Conservation (phyloP, 2,797 vertebrate genomes). For the Cossypha niveicapilla region DNA sequence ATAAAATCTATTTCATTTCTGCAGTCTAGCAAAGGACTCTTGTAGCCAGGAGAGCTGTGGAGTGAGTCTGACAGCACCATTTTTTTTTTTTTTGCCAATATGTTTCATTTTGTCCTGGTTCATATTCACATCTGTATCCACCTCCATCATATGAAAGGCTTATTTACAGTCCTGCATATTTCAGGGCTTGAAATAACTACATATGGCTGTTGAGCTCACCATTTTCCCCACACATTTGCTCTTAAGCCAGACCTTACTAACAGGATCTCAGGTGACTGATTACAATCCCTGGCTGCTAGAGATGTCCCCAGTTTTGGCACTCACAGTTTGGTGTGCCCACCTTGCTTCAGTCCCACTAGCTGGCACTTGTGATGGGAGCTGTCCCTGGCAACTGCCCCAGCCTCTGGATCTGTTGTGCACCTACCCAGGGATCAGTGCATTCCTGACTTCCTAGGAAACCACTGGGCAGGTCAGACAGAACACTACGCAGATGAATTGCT, state of each 20-base stretch:
- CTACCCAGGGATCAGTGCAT: not conserved
- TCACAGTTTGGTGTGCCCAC: rapidly evolving
- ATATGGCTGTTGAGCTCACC: not conserved
- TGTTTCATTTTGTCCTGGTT: not conserved
- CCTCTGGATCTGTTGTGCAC: rapidly evolving
- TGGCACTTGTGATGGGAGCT: not conserved
- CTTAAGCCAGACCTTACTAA: not conserved
- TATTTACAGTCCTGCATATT: not conserved
- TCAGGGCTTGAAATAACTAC: not conserved
- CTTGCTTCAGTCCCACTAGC: not conserved
- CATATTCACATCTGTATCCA: not conserved
- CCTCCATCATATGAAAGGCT: not conserved
- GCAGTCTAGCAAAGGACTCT: not conserved
- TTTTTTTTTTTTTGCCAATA: not conserved
- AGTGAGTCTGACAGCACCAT: not conserved
- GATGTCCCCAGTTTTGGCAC: not conserved
- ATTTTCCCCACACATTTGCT: rapidly evolving
- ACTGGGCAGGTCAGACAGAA: not conserved
- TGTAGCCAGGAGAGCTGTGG: not conserved
- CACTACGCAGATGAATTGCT: not conserved
- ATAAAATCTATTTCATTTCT: not conserved
- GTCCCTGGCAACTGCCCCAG: rapidly evolving
- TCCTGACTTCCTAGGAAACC: not conserved
- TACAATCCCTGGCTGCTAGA: not conserved
- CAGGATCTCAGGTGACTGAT: not conserved